These are phyloP conservation scores for Tromatobia lineatoria DNA, from an alignment of 2,888 invertebrate genomes.

Conservation along the genomic window DNA sequence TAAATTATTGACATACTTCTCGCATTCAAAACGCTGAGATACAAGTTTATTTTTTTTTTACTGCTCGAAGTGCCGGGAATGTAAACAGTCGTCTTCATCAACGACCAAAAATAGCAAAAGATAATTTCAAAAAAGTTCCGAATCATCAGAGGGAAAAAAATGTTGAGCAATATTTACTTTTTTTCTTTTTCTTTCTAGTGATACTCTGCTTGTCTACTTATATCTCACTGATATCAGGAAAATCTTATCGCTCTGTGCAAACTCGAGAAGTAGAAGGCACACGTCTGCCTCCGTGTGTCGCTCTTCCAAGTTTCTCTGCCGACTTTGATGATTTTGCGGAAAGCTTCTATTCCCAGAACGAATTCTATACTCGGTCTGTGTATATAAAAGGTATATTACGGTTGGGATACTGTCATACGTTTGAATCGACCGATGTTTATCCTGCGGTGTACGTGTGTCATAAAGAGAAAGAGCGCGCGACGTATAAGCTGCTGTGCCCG, in stretches of 20 bases:
- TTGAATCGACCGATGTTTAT: conserved; percentile 56
- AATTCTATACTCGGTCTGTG: conserved; percentile 50
- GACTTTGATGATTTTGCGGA: conserved; percentile 72
- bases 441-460: conserved; percentile 58
- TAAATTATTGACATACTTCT: conserved; percentile 11
- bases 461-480: conserved; percentile 61
- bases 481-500: conserved; percentile 50
- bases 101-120: neutral
- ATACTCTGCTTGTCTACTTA: conserved; percentile 39
- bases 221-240: conserved; percentile 43
- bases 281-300: conserved; percentile 13
- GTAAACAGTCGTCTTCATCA: neutral
- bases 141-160: neutral
- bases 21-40: neutral
- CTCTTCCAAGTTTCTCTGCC: conserved; percentile 43
- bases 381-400: conserved; percentile 46
- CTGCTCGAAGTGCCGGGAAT: neutral
- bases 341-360: conserved; percentile 70
- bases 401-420: conserved; percentile 47
- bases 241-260: conserved; percentile 66
- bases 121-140: neutral
- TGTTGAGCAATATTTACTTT: neutral
- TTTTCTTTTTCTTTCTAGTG: neutral
- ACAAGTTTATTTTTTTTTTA: conserved; percentile 42
- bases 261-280: conserved; percentile 50